Conservation (phyloP, 2,797 vertebrate genomes). For the Vultur gryphus region DNA sequence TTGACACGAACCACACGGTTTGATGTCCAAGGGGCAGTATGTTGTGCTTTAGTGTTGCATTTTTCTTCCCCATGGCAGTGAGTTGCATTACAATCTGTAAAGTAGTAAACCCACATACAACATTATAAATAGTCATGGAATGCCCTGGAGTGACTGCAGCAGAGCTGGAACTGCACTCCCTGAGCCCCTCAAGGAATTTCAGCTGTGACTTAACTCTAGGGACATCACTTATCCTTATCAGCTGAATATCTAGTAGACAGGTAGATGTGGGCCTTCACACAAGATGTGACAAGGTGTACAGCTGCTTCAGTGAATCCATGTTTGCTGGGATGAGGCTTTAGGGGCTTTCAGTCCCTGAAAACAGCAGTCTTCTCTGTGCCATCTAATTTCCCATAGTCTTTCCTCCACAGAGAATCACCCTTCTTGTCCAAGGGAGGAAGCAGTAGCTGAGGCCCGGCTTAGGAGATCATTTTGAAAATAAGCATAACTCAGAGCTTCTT, state of each 20-base stretch:
- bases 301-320: constrained; percentile 23
- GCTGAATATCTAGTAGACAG: constrained; percentile 50
- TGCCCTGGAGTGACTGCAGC: constrained; percentile 18
- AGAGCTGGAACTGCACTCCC: background rate
- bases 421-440: background rate
- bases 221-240: constrained; percentile 27
- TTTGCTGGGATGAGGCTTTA: constrained; percentile 1
- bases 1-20: constrained; percentile 8
- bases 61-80: background rate
- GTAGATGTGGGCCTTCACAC: constrained; percentile 50
- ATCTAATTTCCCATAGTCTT: background rate
- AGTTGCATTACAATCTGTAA: constrained; percentile 49
- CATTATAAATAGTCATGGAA: constrained; percentile 45
- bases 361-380: background rate
- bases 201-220: background rate
- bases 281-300: constrained; percentile 55
- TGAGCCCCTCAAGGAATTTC: constrained; percentile 5
- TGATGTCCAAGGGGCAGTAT: background rate
- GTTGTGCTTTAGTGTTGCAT: background rate
- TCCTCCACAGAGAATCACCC: background rate
- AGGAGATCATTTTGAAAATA: background rate
- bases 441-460: background rate
- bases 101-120: background rate
- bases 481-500: background rate
- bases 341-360: constrained; percentile 15